Conservation (phyloP, 2,888 invertebrate genomes). For the Hyposoter dolosus region DNA sequence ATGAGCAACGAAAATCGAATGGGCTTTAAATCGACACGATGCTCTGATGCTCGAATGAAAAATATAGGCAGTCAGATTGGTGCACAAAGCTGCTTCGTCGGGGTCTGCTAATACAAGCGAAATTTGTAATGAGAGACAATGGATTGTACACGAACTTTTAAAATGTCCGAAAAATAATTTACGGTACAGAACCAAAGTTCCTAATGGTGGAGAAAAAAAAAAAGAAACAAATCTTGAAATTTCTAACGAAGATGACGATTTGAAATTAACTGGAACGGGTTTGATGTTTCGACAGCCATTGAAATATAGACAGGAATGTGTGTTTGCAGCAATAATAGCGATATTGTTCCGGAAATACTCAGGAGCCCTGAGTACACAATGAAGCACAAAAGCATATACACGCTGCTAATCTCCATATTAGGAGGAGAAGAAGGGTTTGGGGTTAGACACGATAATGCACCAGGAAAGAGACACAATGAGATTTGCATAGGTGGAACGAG, state of each 20-base stretch:
- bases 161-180: not conserved
- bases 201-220: not conserved
- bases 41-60: not conserved
- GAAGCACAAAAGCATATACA: constrained; percentile 4
- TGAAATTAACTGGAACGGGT: not conserved
- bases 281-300: not conserved
- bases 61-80: not conserved
- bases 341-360: constrained; percentile 13
- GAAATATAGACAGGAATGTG: not conserved
- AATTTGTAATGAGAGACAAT: not conserved
- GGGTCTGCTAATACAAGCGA: not conserved
- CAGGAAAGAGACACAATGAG: constrained; percentile 38
- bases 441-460: constrained; percentile 32
- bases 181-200: not conserved
- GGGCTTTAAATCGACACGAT: not conserved
- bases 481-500: constrained; percentile 26
- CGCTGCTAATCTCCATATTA: constrained; percentile 28
- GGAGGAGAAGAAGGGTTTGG: not conserved
- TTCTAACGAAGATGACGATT: not conserved
- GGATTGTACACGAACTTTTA: not conserved
- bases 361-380: not conserved
- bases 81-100: not conserved
- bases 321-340: constrained; percentile 15
- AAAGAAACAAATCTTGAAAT: not conserved
- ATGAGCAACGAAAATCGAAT: too few species aligned